A percentile compares a stretch with the other conserved stretches of the same genome.
These are phyloP conservation scores for Apolygus lucorum DNA, from an alignment of 1,140 invertebrate species.

Conservation along the genomic window DNA sequence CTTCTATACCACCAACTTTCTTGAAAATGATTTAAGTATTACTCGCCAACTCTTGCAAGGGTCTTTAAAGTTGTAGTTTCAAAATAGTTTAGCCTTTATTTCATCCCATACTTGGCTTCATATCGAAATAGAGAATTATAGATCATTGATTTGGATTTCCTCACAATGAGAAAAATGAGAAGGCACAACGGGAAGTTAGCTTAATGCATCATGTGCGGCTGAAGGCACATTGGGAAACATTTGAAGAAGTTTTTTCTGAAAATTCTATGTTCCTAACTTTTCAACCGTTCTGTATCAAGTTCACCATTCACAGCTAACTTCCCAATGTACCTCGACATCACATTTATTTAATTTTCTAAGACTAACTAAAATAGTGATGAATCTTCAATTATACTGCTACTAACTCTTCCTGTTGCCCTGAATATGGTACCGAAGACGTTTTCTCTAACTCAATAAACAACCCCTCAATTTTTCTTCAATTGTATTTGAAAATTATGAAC, in stretches of 20 bases:
- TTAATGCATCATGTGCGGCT: neutral
- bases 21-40: neutral
- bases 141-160: neutral
- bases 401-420: neutral
- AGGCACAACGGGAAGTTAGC: neutral
- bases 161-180: neutral
- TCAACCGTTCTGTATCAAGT: neutral
- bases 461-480: neutral
- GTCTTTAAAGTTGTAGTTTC: neutral
- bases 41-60: neutral
- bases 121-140: no score
- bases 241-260: neutral
- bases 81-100: neutral
- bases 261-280: neutral
- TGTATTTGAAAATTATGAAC: neutral
- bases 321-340: neutral
- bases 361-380: neutral
- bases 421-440: no score
- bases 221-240: no score
- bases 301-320: neutral
- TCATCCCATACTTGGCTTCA: neutral
- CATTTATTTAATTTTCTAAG: neutral
- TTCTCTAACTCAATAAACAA: no score
- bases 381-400: neutral
- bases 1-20: no score